Conservation (phyloP, 2,113 vertebrate species). For the Anarhynchus alexandrinus region DNA sequence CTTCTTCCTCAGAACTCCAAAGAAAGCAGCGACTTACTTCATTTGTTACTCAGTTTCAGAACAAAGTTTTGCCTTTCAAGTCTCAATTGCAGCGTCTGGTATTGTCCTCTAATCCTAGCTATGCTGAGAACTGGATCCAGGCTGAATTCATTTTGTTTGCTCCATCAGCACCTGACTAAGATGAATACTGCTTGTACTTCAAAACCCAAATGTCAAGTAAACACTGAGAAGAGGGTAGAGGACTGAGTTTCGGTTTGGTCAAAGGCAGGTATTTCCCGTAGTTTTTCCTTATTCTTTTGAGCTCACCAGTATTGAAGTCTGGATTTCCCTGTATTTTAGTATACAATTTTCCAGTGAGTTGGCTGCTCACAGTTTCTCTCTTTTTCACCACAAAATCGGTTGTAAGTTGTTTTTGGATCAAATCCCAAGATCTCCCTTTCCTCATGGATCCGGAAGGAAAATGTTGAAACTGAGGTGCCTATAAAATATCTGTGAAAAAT, state of each 20-base stretch:
- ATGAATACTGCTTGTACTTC: not conserved
- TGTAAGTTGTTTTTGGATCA: constrained; percentile 92
- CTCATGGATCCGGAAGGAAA: constrained; percentile 97
- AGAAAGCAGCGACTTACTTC: not conserved
- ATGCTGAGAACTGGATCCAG: not conserved
- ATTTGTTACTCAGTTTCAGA: not conserved
- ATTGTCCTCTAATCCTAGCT: not conserved
- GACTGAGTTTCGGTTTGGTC: not conserved
- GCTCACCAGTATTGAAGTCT: not conserved
- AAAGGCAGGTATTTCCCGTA: not conserved
- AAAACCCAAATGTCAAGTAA: not conserved
- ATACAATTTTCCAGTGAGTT: constrained; percentile 94
- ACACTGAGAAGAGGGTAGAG: not conserved
- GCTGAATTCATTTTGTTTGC: not conserved
- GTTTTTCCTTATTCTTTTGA: not conserved
- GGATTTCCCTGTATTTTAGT: constrained; percentile 66
- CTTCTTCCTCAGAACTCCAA: not conserved
- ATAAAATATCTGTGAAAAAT: constrained; percentile 84
- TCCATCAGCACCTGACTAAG: not conserved
- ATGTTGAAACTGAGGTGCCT: constrained; percentile 94
- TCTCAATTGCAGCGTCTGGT: not conserved
- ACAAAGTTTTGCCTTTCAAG: not conserved
- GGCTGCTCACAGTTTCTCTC: constrained; percentile 92
- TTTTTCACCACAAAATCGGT: constrained; percentile 92
- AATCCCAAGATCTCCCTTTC: constrained; percentile 95